These are phyloP conservation scores for Eristalinus aeneus DNA, from an alignment of 2,888 invertebrate genomes.

Conservation along the genomic window DNA sequence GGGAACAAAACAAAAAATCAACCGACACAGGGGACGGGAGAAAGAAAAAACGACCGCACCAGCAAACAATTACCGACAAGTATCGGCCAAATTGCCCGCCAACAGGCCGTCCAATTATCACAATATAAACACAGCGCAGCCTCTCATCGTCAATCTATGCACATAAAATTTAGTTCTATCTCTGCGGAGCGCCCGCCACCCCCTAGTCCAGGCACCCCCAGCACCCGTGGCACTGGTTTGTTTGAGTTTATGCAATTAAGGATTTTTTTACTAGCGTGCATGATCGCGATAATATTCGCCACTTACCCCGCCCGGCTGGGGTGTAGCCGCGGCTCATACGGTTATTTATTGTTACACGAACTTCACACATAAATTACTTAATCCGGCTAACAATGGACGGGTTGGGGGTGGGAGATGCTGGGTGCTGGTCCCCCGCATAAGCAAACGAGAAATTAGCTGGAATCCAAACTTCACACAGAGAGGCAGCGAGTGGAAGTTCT, in stretches of 20 bases:
- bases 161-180: neutral
- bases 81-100: neutral
- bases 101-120: neutral
- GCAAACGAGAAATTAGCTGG: neutral
- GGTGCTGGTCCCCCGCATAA: conserved; percentile 1
- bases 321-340: neutral
- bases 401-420: too few relatives aligned
- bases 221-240: neutral
- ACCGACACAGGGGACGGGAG: too few relatives aligned
- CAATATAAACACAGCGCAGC: neutral
- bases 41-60: neutral
- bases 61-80: neutral
- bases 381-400: neutral
- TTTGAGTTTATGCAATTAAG: conserved; percentile 17
- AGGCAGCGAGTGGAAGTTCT: neutral
- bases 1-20: neutral
- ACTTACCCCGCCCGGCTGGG: neutral
- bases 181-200: neutral
- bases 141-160: neutral
- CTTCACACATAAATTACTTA: conserved; percentile 15
- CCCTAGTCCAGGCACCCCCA: too few relatives aligned
- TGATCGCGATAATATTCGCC: neutral
- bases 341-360: conserved; percentile 18
- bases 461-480: neutral
- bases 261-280: conserved; percentile 10